A percentile compares a stretch with the other conserved stretches of the same genome.
Conservation (phyloP, 2,797 vertebrate species). For the Discoglossus pictus region DNA sequence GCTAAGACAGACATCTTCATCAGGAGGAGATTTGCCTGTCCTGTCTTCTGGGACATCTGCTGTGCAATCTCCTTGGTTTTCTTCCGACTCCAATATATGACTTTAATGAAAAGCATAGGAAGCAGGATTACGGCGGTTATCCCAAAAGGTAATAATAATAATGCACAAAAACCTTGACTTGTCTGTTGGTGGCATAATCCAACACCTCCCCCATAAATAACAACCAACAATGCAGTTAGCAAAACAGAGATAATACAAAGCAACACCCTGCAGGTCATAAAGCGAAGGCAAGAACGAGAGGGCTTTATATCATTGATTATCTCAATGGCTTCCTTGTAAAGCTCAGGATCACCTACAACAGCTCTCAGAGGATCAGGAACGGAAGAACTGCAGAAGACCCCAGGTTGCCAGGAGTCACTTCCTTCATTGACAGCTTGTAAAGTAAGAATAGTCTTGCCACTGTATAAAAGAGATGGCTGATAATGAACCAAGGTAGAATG, state of each 20-base stretch:
- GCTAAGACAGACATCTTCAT: conserved; percentile 54
- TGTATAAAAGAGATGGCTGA: conserved; percentile 62
- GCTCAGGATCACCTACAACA: conserved; percentile 55
- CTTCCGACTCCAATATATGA: conserved; percentile 8
- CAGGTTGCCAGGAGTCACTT: conserved; percentile 54
- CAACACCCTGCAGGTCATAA: conserved; percentile 10
- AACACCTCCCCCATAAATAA: rapidly evolving
- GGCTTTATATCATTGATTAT: conserved; percentile 59
- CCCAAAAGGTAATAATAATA: neutral
- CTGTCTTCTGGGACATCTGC: conserved; percentile 51
- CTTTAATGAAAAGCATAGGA: neutral
- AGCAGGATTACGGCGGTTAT: neutral
- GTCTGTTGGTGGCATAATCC: no score
- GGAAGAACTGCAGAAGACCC: conserved; percentile 59
- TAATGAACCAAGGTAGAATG: conserved; percentile 57
- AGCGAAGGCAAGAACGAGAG: conserved; percentile 45
- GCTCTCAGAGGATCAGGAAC: conserved; percentile 46
- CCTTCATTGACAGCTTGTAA: conserved; percentile 59
- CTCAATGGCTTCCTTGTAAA: conserved; percentile 57
- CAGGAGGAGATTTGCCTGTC: conserved; percentile 57
- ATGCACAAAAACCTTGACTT: rapidly evolving
- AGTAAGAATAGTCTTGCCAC: conserved; percentile 62
- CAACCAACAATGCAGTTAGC: rapidly evolving
- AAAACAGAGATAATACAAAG: neutral
- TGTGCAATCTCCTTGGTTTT: conserved; percentile 7